phyloP scores from a whole-genome alignment of 2,888 invertebrate genomes.

The Cephus pygmeus region DNA sequence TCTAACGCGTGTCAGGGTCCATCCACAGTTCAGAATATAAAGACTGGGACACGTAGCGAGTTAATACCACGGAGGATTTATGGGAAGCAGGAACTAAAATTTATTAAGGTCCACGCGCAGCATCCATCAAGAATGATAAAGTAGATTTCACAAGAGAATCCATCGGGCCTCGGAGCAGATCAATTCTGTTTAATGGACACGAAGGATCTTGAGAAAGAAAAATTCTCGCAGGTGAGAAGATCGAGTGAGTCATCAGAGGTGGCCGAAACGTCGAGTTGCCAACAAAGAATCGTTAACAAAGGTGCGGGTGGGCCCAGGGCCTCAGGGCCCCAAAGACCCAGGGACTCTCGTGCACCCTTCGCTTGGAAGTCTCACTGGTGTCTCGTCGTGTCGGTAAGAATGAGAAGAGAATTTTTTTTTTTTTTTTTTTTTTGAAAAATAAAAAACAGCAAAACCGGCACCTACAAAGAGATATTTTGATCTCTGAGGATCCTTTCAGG shows the following conservation, averaged over 20 bases:
- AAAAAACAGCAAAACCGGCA: neutral
- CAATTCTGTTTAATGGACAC: no score
- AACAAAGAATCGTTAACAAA: slow-evolving; percentile 23
- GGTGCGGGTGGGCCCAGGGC: slow-evolving; percentile 13
- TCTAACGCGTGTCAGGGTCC: no score
- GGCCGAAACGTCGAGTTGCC: slow-evolving; percentile 3
- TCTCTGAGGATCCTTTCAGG: neutral
- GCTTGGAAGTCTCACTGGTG: neutral
- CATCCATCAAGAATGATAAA: no score
- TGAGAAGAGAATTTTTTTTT: neutral
- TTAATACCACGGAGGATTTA: no score
- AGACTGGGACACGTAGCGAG: no score
- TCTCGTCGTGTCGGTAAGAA: neutral
- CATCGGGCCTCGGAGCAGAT: no score
- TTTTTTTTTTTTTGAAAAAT: neutral
- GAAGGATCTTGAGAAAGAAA: no score
- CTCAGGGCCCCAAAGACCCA: neutral
- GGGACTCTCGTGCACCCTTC: neutral
- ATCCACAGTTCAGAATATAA: no score
- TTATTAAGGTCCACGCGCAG: no score
- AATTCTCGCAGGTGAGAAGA: no score
- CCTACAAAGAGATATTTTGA: neutral
- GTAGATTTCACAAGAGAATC: no score
- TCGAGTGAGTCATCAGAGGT: slow-evolving; percentile 33
- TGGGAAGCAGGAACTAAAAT: no score